Base-by-base conservation (phyloP, 2,113 vertebrate species). In the Dipodomys stephensi region DNA sequence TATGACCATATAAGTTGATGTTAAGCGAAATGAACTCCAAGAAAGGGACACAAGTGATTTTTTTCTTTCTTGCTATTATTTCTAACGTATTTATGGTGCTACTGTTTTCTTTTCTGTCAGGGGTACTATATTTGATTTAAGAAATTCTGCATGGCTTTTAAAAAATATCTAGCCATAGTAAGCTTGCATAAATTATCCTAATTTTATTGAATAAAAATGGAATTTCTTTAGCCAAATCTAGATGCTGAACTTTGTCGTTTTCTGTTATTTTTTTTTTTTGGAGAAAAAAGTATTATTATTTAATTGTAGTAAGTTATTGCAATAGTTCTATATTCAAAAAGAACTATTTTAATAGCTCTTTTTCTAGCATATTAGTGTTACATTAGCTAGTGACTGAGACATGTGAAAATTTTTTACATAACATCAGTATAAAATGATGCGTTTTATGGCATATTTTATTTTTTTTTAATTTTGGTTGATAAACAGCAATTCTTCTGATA, bases 241-340 rank as follows among this genome's bases (percentile, higher is more conserved):
- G 53, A 57, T 57, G 53, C 53, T 57, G 53, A 57, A 57, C 15
- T 57, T 57, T 57, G 16, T 57, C 16, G 1, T 2, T 57, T 81
- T 7, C 35, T 73, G 32, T 4, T 35, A 2, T 76, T 28, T 72
- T 35, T 39, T 76, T 28, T 72, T 35, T 39, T 65, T 39, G 27
- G 8, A 85, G 32, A 82, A 96, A 18, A 84, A 91, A 77, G 73
- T 35, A 39, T 2, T 87, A 49, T 44, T 27, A 87, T 95, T 67
- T 6, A 87, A 25, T 84, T 73, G 28, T 39, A 28, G 68, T 5
- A 81, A 71, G 22, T 3, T 30, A 27, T 30, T 91, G 76, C 72
- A 30, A 3, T 91, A 2, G 39, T 39, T 39, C 39, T 39, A 39
- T 39, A 4, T 39, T 39, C 39, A 39, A 6, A 39, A 39, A 39